Conservation (phyloP, 1,140 invertebrate species). For the Scylla paramamosain region DNA sequence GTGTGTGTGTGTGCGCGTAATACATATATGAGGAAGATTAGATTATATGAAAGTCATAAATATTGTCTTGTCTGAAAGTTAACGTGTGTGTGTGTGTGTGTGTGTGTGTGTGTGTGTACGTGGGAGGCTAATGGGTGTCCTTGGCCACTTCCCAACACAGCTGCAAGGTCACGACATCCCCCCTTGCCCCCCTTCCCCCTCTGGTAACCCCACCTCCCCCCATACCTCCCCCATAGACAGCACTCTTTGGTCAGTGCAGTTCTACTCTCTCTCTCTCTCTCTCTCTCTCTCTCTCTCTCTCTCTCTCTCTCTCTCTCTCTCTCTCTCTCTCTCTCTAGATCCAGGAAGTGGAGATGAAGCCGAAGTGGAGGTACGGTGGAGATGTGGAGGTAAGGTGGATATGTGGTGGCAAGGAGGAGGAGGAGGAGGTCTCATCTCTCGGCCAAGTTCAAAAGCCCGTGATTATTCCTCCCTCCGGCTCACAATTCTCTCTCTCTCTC, state of each 20-base stretch:
- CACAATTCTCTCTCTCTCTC: neutral
- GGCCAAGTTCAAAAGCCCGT: neutral
- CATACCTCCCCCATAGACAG: neutral
- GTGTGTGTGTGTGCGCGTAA: no score
- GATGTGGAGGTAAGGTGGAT: no score
- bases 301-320: no score
- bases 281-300: no score
- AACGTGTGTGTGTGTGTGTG: neutral
- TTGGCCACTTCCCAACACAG: constrained; percentile 18
- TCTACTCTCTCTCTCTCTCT: neutral
- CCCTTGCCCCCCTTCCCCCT: neutral
- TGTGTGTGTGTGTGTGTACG: neutral
- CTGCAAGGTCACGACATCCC: neutral
- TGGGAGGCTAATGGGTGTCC: constrained; percentile 5
- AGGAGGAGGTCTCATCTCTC: neutral
- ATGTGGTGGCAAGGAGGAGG: neutral
- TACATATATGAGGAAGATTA: no score
- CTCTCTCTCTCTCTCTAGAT: no score
- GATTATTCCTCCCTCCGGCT: neutral
- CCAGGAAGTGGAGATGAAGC: neutral
- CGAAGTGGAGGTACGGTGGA: no score
- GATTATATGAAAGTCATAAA: no score
- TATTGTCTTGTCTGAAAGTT: no score
- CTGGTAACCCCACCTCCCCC: neutral
- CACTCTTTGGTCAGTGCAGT: neutral